Base-by-base conservation (phyloP, 1,140 invertebrate species). In the Xylocopa sonorina region DNA sequence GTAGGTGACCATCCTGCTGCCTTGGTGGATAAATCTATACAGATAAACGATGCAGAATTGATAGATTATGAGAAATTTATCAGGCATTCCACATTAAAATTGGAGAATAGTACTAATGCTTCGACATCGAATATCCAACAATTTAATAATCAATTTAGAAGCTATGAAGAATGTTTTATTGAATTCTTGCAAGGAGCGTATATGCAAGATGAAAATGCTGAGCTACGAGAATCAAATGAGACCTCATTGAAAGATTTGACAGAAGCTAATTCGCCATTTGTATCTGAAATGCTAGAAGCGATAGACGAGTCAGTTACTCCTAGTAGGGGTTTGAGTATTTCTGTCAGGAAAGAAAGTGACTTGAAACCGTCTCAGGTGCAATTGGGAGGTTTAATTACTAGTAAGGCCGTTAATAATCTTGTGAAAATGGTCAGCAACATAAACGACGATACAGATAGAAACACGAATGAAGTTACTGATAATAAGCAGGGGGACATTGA, bases 81-180 rank as follows among this genome's bases (percentile, higher is more conserved):
- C 32, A 88, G 89, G 27, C 83, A 91, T 76, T 89, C 90, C 5
- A 3, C 90, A 0, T 7, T 91, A 0, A 85, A 62, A 21, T 12
- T 67, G 0, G 53, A 84, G 32, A 60, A 46, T 0, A 38, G 85
- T 3, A 21, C 80, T 6, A 78, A 80, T 60, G 46, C 73, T 24
- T 64, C 75, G 2, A 16, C 21, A 34, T 14, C 3, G 1, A 0
- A 5, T 16, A 5, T 73, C 84, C 2, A 75, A 76, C 1, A 41
- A 16, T 0, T 29, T 77, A 16, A 89, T 29, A 72, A 90, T 12
- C 50, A 89, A 67, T 82, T 82, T n/a, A 86, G 81, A 3, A 90
- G 90, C 55, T 93, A 91, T 24, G 84, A 92, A 29, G 90, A 92
- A 48, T 85, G 92, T 32, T 93, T 82, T 80, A 81, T 92, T 12